Base-by-base conservation (phyloP, 30 jellyfish, hydroid and myxozoan genomes). In the Turritopsis dohrnii region DNA sequence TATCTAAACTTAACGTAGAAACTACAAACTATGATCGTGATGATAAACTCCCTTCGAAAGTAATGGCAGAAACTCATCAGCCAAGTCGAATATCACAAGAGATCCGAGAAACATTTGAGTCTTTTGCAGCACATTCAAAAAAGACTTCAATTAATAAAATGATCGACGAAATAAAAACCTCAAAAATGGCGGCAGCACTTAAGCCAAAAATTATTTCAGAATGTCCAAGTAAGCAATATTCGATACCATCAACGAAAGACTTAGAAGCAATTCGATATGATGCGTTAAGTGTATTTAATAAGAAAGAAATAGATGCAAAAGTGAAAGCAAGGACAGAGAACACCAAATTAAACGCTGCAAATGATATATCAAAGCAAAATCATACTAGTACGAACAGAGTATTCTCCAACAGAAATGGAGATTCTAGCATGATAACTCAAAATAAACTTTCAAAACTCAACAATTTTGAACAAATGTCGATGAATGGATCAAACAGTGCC, bases 201-300 rank as follows among this genome's bases (percentile, higher is more conserved):
- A 23, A 69, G 30, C 77, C 77, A 69, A 69, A 27, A 27, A 69
- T 69, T 9, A 7, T 69, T 16, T 69, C 77, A 7, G 30, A 27
- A n/a, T n/a, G 77, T 69, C 77, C 77, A 69, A 69, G 77, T 27
- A 69, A 69, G 30, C 77, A 69, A 27, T 69, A 69, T 19, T 69
- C 77, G 30, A 69, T 69, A 0, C 77, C 77, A 69, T 69, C 77
- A 69, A 69, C 31, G 9, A 27, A 69, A 27, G 77, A 69, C 19
- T 27, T 69, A n/a, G 77, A 23, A 69, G 9, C 30, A 69, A 19
- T 69, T 69, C 77, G 30, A 69, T 69, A 69, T 19, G 30, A 69
- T 27, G 28, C 77, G 28, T 69, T 69, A 69, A 69, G 77, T 69
- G 28, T 21, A 7, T 69, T 69, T 21, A 19, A 69, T n/a, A n/a